Evolutionary conservation across 2,113 vertebrate genomes (phyloP), one percentile per base, ranked within the genome.

Genomic region (Antennarius striatus): DNA sequence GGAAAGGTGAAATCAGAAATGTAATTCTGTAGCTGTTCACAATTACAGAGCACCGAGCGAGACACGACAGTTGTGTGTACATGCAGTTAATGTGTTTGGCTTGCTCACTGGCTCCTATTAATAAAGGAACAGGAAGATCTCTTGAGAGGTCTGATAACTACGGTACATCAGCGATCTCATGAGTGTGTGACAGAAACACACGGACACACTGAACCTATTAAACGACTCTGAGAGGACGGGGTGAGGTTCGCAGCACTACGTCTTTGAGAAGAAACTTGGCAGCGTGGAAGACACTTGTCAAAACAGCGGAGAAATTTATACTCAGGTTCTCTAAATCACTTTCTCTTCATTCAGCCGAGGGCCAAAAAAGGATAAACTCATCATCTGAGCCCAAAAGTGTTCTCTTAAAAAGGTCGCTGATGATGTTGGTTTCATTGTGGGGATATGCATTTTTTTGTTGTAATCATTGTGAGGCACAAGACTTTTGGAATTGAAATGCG

Each of bases 131-230:
- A 79, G 68, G 73, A 70, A 64, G 77, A 56, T 48, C 66, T 71
- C 45, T n/a, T 4, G 57, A 57, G 52, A 61, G 40, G 65, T 79
- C 53, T 66, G 70, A 77, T 83, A 50, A 36, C 66, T 13, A 5
- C 71, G 60, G 82, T 15, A 54, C 57, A 49, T 59, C 71, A 48
- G 65, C 6, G 13, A 46, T 65, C 62, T 75, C 66, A 58, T 2
- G 39, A 53, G 55, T 1, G 43, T 68, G 65, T 78, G 60, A 60
- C 63, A 55, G 53, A 76, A 85, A 72, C 73, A 83, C 77, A 73
- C 5, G 17, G 43, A 72, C 86, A 86, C 80, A 48, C 9, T 84
- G 82, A 83, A 85, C 22, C 64, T 60, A 74, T 80, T 84, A 82
- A 48, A 71, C 0, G 58, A 56, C 78, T 17, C 58, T 50, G 22